Conservation (phyloP, 2,113 vertebrate genomes). For the Gracilinanus agilis region DNA sequence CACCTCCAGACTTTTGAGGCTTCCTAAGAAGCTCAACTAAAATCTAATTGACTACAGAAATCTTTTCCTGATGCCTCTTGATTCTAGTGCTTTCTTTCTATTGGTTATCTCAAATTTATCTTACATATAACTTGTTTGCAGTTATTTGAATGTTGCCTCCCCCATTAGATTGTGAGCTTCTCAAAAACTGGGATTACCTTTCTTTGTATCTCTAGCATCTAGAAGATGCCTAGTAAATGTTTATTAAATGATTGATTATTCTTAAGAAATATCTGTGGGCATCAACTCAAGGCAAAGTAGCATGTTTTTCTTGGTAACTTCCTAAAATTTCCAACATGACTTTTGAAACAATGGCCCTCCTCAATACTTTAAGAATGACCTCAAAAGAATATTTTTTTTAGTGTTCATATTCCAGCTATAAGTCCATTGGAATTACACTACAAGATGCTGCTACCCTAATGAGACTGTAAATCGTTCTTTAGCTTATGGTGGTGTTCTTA, state of each 20-base stretch:
- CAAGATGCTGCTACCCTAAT: conserved; percentile 93
- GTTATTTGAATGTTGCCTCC: background rate
- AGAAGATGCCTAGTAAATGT: background rate
- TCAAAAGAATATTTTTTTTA: conserved; percentile 92
- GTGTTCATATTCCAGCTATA: conserved; percentile 92
- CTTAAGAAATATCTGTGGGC: background rate
- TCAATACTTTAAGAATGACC: conserved; percentile 92
- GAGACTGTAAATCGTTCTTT: conserved; percentile 93
- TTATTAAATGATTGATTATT: background rate
- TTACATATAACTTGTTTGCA: background rate
- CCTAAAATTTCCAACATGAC: background rate
- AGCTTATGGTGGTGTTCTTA: conserved; percentile 92
- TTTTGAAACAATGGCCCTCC: conserved; percentile 72
- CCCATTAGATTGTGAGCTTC: background rate
- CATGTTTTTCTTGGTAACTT: background rate
- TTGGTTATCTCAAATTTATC: background rate
- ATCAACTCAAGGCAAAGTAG: background rate
- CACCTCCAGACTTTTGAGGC: background rate
- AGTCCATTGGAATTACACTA: conserved; percentile 95
- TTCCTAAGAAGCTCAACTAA: background rate
- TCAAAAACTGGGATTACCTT: background rate
- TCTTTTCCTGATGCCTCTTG: background rate
- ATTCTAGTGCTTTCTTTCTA: background rate
- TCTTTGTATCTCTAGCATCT: background rate
- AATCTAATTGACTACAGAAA: background rate